phyloP scores from a whole-genome alignment of 2,113 vertebrate species.

The Sarotherodon lohbergeri region DNA sequence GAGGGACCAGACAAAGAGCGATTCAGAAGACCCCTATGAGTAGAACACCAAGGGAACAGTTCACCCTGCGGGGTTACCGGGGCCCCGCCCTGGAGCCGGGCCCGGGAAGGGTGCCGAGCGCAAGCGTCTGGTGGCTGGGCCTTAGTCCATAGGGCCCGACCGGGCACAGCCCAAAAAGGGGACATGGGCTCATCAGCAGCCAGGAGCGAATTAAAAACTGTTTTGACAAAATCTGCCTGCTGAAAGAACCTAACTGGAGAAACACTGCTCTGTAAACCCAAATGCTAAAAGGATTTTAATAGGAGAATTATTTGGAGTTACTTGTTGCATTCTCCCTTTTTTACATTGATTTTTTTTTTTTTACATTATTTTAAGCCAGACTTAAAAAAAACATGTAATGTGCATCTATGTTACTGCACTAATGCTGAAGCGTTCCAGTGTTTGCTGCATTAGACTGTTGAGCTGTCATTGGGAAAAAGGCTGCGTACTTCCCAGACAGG shows the following conservation, averaged over 20 bases:
- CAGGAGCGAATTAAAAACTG: neutral
- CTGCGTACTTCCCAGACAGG: too few species aligned
- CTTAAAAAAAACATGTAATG: neutral
- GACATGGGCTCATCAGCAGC: neutral
- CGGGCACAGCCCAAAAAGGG: neutral
- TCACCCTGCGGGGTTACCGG: neutral
- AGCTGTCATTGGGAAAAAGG: neutral
- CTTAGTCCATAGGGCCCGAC: neutral
- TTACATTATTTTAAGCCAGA: rapidly evolving
- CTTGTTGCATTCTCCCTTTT: neutral
- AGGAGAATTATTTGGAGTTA: neutral
- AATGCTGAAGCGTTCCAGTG: neutral
- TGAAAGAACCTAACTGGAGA: neutral
- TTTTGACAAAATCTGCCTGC: neutral
- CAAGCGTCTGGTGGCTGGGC: neutral
- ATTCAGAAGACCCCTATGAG: neutral
- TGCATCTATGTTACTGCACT: neutral
- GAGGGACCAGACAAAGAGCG: neutral
- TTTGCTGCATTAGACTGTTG: neutral
- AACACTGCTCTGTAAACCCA: neutral
- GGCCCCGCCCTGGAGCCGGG: neutral
- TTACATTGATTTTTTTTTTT: neutral
- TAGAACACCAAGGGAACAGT: neutral
- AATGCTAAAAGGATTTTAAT: neutral
- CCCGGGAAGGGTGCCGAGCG: neutral